These are phyloP conservation scores for Ochropleura plecta DNA, from an alignment of 2,888 invertebrate species.

Conservation along the genomic window DNA sequence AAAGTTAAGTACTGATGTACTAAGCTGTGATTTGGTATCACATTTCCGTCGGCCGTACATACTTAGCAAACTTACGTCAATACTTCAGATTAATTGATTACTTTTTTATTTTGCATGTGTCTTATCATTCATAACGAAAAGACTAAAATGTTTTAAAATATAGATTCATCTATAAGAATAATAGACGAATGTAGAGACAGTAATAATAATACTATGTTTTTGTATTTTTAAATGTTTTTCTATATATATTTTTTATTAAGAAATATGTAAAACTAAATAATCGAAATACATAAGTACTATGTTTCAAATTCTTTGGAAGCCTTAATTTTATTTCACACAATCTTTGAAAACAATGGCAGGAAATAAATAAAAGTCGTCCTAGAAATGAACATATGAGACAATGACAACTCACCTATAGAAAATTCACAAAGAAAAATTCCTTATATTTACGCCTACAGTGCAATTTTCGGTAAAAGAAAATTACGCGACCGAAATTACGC, in stretches of 20 bases:
- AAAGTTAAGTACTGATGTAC: background rate
- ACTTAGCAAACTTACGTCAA: background rate
- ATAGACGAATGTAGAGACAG: background rate
- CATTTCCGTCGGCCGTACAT: background rate
- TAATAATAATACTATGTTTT: background rate
- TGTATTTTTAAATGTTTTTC: too few relatives aligned
- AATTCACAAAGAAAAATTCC: too few relatives aligned
- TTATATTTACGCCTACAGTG: background rate
- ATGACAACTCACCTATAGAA: background rate
- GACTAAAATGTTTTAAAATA: background rate
- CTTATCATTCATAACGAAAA: constrained; percentile 13
- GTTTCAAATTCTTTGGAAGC: background rate
- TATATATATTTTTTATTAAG: too few relatives aligned
- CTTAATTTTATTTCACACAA: background rate
- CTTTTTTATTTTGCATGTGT: background rate
- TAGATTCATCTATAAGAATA: too few relatives aligned
- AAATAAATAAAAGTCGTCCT: background rate
- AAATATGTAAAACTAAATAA: too few relatives aligned
- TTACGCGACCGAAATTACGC: background rate
- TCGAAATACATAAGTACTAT: too few relatives aligned
- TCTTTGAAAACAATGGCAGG: background rate
- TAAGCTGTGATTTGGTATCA: constrained; percentile 3
- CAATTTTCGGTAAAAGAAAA: background rate
- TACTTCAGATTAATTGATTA: constrained; percentile 19
- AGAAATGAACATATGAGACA: background rate